These are phyloP conservation scores for Sisyra terminalis DNA, from an alignment of 2,888 invertebrate species.

Conservation along the genomic window DNA sequence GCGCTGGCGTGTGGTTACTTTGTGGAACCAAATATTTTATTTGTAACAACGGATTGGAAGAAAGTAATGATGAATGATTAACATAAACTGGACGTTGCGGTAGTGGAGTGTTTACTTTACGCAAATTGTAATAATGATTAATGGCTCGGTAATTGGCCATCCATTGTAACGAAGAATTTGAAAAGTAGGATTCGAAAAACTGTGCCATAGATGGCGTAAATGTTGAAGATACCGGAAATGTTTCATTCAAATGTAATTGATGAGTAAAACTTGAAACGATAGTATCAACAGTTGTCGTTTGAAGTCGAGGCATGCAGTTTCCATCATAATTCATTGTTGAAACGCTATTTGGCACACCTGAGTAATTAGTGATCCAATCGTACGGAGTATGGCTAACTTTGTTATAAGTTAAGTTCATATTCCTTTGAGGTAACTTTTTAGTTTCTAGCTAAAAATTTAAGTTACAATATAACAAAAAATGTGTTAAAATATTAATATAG, in stretches of 20 bases:
- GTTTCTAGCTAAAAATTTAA: too few relatives aligned
- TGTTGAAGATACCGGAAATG: background rate
- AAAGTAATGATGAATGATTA: background rate
- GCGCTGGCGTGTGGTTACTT: background rate
- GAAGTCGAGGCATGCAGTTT: background rate
- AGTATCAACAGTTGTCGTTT: background rate
- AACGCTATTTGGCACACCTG: too few relatives aligned
- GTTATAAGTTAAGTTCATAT: too few relatives aligned
- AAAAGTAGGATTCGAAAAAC: background rate
- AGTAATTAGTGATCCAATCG: too few relatives aligned
- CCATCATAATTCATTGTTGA: too few relatives aligned
- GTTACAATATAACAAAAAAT: too few relatives aligned
- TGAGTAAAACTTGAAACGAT: background rate
- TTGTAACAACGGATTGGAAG: background rate
- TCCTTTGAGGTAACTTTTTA: too few relatives aligned
- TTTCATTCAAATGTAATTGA: background rate
- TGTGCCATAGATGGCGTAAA: too few relatives aligned
- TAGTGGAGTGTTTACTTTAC: background rate
- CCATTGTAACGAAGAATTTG: background rate
- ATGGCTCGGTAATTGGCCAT: slow-evolving; percentile 2
- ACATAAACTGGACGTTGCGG: background rate
- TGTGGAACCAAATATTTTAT: background rate
- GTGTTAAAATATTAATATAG: too few relatives aligned
- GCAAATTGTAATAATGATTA: background rate
- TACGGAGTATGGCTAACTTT: too few relatives aligned